Conservation (phyloP, 2,113 vertebrate genomes). For the Eudyptes chrysolophus region DNA sequence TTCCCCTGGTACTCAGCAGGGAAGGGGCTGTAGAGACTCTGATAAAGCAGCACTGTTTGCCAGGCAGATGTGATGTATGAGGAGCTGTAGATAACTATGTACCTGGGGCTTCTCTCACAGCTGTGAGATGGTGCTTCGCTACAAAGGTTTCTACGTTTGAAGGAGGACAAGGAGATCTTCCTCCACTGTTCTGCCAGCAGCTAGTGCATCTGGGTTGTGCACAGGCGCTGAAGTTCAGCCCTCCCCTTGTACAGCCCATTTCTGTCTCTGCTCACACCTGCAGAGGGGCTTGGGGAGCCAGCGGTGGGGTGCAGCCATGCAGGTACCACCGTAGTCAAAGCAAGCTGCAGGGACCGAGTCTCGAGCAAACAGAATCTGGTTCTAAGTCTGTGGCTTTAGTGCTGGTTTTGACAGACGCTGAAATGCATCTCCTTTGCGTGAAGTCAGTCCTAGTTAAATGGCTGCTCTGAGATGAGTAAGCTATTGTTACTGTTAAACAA, state of each 20-base stretch:
- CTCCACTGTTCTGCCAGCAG: neutral
- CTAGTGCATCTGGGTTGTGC: neutral
- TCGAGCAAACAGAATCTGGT: neutral
- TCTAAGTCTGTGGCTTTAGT: neutral
- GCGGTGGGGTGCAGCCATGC: neutral
- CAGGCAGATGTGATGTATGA: neutral
- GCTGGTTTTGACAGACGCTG: neutral
- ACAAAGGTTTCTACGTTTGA: neutral
- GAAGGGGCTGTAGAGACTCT: neutral
- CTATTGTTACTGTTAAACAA: neutral
- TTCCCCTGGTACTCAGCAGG: rapidly evolving
- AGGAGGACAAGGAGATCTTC: neutral
- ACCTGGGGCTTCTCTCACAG: neutral
- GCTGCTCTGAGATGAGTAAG: neutral
- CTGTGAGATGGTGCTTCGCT: neutral
- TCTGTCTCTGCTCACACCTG: neutral
- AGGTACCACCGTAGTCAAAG: neutral
- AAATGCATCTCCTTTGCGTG: neutral
- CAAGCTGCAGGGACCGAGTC: neutral
- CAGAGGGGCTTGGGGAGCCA: neutral
- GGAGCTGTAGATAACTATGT: neutral
- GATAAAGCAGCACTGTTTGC: neutral
- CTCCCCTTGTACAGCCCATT: neutral
- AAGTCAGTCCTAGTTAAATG: neutral
- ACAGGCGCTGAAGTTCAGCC: neutral